Percentiles rank a stretch among this genome's conserved stretches.
Evolutionary conservation across 2,797 vertebrate genomes (phyloP).

Genomic region (Chaetodon trifasciatus): DNA sequence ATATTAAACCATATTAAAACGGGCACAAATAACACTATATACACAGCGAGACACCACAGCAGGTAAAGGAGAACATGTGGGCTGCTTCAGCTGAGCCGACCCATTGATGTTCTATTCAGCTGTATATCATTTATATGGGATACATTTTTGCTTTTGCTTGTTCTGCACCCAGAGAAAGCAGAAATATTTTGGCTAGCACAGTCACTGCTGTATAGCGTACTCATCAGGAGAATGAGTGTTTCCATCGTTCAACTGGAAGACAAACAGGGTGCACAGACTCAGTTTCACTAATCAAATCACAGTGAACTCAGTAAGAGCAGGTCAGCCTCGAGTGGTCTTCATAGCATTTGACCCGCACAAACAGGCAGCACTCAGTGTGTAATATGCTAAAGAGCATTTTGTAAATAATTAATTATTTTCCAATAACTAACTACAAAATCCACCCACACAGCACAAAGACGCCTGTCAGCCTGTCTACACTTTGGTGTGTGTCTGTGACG

Average conservation of each 20-base stretch:
- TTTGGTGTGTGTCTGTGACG: neutral
- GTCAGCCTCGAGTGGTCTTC: conserved; percentile 37
- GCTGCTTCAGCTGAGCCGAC: neutral
- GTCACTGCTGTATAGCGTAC: neutral
- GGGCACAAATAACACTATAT: too few species aligned
- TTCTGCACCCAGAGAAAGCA: neutral
- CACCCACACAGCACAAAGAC: neutral
- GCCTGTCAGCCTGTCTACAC: neutral
- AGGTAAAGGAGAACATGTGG: neutral
- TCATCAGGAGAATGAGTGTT: neutral
- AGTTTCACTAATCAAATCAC: conserved; percentile 39
- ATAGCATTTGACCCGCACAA: conserved; percentile 16
- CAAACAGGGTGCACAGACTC: conserved; percentile 40
- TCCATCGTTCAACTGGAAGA: conserved; percentile 7
- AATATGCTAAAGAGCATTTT: neutral
- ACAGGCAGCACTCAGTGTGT: neutral
- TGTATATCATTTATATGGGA: neutral
- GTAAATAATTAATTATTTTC: neutral
- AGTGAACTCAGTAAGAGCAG: conserved; percentile 15
- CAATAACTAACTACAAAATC: conserved; percentile 14
- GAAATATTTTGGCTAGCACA: neutral
- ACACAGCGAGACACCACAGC: neutral
- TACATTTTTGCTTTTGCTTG: neutral
- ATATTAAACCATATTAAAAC: too few species aligned
- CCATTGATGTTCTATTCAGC: neutral